Conservation (phyloP, 2,113 vertebrate genomes). For the Centropus bengalensis region DNA sequence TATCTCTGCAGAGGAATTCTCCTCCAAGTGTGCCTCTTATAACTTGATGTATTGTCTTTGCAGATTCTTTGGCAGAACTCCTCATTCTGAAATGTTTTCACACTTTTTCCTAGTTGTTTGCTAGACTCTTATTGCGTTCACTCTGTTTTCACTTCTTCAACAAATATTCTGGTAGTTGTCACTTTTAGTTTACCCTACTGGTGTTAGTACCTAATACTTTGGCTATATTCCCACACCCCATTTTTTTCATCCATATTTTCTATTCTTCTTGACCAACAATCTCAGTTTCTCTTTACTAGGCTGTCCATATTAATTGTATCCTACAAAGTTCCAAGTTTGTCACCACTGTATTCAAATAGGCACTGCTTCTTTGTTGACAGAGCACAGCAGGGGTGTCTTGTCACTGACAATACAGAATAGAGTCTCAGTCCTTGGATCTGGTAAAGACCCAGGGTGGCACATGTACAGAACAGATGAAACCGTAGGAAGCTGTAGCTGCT, state of each 20-base stretch:
- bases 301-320: conserved; percentile 4
- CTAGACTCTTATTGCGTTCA: background rate
- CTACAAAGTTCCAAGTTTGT: background rate
- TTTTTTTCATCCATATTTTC: background rate
- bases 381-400: background rate
- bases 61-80: background rate
- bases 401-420: background rate
- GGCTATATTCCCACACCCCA: background rate
- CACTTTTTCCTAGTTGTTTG: background rate
- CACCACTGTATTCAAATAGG: background rate
- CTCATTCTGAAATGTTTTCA: background rate
- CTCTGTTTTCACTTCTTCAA: background rate
- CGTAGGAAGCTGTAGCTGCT: background rate
- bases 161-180: background rate
- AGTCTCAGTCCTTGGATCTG: background rate
- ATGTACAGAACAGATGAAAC: conserved; percentile 23
- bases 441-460: background rate
- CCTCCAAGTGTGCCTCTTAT: background rate
- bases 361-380: background rate
- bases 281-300: background rate
- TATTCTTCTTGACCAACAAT: background rate
- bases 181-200: background rate
- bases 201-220: background rate
- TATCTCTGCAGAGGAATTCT: background rate
- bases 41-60: background rate